Evolutionary conservation across 53 echinoderm and acorn worm genomes (phyloP), one percentile per base, ranked within the genome.

Genomic region (Temnopleurus reevesii): DNA sequence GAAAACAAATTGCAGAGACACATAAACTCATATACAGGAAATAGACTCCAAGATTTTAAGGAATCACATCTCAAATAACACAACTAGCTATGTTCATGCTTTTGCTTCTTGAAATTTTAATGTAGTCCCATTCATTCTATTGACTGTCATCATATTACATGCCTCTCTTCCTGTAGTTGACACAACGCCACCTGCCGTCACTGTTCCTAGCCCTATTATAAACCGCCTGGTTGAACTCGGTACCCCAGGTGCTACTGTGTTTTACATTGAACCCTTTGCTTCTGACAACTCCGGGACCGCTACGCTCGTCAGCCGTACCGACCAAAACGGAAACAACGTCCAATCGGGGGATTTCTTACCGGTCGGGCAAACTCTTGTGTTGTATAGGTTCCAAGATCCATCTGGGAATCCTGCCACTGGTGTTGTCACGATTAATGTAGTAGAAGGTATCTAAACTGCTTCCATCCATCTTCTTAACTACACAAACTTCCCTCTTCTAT

Each of bases 281-380:
- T 57, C 25, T 17, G 83, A 83, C 28, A 57, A 58, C 83, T 83
- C 85, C 1, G 85, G 85, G 18, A 30, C 53, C 0, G 51, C 41
- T 13, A 17, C 12, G n/a, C 64, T 81, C 9, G 59, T 90, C 19
- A 57, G 47, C 57, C 45, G 23, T 13, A 81, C 23, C 71, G n/a
- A 41, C 71, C n/a, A n/a, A n/a, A n/a, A n/a, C n/a, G n/a, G n/a
- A n/a, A n/a, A n/a, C n/a, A n/a, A 64, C 24, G 63, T 76, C 59
- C 26, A 26, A 25, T 92, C 93, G 7, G 89, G 89, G 4, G 53
- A 85, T 36, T 44, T 41, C 76, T 93, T 93, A 15, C 46, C 91
- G 6, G 47, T 91, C 29, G 93, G 91, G 8, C 46, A 43, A 18
- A 79, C 91, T 19, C 34, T 19, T 8, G 91, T 93, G 2, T 57